Conservation (phyloP, 2,888 invertebrate genomes). For the Schizaphis graminum region DNA sequence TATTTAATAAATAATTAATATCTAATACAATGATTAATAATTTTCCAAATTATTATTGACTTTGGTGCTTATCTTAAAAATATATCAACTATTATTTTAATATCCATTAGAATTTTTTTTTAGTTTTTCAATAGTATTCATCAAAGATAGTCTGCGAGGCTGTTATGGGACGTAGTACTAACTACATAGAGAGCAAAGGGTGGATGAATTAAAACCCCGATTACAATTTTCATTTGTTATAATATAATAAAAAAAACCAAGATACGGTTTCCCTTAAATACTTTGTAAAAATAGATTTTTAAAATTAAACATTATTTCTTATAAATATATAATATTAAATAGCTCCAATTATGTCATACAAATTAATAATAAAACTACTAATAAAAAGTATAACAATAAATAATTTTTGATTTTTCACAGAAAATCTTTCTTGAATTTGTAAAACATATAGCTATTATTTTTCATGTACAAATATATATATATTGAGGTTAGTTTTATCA, state of each 20-base stretch:
- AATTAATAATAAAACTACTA: neutral
- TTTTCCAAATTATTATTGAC: neutral
- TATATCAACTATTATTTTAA: neutral
- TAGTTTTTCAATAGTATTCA: neutral
- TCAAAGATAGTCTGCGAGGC: neutral
- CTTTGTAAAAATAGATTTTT: neutral
- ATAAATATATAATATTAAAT: too few species aligned
- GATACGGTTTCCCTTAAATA: neutral
- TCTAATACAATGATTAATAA: neutral
- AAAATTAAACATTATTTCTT: neutral
- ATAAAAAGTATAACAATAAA: neutral
- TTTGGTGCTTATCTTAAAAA: neutral
- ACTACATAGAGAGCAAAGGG: neutral
- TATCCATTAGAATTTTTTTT: neutral
- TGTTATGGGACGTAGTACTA: neutral
- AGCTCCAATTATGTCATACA: neutral
- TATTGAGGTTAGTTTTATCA: neutral
- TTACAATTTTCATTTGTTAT: neutral
- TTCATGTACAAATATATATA: too few species aligned
- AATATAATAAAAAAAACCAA: too few species aligned
- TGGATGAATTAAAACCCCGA: neutral
- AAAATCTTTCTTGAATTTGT: neutral
- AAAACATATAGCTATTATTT: too few species aligned
- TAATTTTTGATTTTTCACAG: neutral
- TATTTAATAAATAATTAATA: neutral